Base-by-base conservation (phyloP, 2,113 vertebrate genomes). In the Rhegmatorhina hoffmannsi region DNA sequence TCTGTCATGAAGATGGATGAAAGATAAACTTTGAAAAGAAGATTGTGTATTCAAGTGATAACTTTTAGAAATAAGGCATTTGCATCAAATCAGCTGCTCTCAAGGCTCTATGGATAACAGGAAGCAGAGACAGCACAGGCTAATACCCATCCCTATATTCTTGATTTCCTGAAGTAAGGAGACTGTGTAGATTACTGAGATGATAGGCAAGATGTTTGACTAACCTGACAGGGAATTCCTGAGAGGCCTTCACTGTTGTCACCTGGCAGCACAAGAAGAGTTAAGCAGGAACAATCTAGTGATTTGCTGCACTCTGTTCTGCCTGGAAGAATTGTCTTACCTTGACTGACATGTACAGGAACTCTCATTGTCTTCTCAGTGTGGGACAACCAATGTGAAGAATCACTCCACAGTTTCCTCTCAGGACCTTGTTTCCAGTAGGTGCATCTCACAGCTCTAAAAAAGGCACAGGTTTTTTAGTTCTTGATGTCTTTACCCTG, bases 1-100 rank as follows among this genome's bases (percentile, higher is more conserved):
- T 82, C n/a, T 85, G 66, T 85, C 68, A 55, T 60, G 40, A 96
- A 89, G 92, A 92, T 91, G 29, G 52, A 85, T 94, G 84, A 76
- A 93, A 66, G 38, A 34, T 76, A 79, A 87, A 91, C 78, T 84
- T 91, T 66, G n/a, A 25, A 77, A 95, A 88, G 75, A 90, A 17
- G 31, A 63, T 76, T 63, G 17, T 66, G 49, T 53, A 40, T 53
- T 80, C 67, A 74, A 94, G 52, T 63, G 34, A 3, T 73, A 85
- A 50, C 82, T 91, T 95, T 21, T 77, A 80, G 38, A 77, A 79
- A 50, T 34, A 80, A 67, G 38, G 36, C 49, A 29, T 92, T 94
- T 85, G 59, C 55, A 59, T 84, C 70, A 69, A 8, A 91, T 67
- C 3, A 9, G 38, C 76, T 89, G 46, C 64, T 86, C 6, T 50